Evolutionary conservation across 2,888 invertebrate species (phyloP).

Genomic region (Ectemnius lituratus): DNA sequence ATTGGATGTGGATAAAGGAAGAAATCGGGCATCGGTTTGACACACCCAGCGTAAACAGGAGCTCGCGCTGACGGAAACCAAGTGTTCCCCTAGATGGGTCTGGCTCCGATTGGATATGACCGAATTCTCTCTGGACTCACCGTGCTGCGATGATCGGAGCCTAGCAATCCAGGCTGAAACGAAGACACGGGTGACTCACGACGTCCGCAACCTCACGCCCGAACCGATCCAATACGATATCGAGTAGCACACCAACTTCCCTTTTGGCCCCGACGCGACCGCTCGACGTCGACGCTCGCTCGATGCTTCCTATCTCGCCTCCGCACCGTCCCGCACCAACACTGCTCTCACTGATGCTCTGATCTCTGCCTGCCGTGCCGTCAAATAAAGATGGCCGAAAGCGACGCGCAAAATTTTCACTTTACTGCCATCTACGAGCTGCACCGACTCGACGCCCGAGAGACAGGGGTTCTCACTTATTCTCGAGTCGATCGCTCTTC

Average conservation of each 20-base stretch:
- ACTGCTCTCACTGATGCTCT: slow-evolving; percentile 36
- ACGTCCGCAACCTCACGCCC: slow-evolving; percentile 33
- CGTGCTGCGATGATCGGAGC: slow-evolving; percentile 54
- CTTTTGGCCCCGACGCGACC: slow-evolving; percentile 47
- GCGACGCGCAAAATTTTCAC: slow-evolving; percentile 63
- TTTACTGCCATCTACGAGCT: slow-evolving; percentile 57
- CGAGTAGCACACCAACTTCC: slow-evolving; percentile 48
- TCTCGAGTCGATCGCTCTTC: too few species aligned
- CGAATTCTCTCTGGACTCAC: slow-evolving; percentile 48
- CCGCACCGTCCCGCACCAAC: slow-evolving; percentile 32
- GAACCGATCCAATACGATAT: slow-evolving; percentile 15
- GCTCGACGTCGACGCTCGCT: slow-evolving; percentile 6
- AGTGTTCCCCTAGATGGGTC: slow-evolving; percentile 29
- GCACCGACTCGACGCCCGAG: slow-evolving; percentile 39
- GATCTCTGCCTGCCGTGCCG: slow-evolving; percentile 48
- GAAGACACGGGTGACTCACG: slow-evolving; percentile 56
- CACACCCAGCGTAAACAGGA: slow-evolving; percentile 73
- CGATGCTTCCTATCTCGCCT: slow-evolving; percentile 55
- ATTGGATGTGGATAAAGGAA: slow-evolving; percentile 14
- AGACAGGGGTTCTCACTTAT: background rate
- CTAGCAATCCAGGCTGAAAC: slow-evolving; percentile 46
- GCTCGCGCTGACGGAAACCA: slow-evolving; percentile 43
- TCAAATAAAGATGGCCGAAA: slow-evolving; percentile 70
- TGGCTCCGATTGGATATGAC: slow-evolving; percentile 37
- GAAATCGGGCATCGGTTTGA: slow-evolving; percentile 62